A percentile compares a stretch with the other conserved stretches of the same genome.
Evolutionary conservation across 92 coral and sea anemone species (phyloP).

Genomic region (Virgularia gustaviana): DNA sequence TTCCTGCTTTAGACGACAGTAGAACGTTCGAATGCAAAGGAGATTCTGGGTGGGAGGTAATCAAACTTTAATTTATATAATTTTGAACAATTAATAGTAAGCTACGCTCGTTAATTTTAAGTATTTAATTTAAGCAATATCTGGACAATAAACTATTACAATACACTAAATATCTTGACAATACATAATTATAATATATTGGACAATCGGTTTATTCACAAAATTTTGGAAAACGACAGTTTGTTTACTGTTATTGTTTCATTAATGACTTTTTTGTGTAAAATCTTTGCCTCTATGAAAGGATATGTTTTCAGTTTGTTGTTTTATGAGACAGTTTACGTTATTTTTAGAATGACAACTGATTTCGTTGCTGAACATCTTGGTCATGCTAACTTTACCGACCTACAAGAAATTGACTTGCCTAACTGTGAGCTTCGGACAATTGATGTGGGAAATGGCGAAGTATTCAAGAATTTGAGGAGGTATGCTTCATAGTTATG

Average conservation of each 20-base stretch:
- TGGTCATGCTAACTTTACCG: constrained; percentile 88
- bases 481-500: constrained; percentile 64
- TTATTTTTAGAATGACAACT: constrained; percentile 70
- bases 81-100: not conserved
- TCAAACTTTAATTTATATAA: not conserved
- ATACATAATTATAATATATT: too few species aligned
- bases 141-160: too few species aligned
- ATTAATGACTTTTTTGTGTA: not conserved
- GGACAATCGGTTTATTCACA: too few species aligned
- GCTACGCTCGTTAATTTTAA: not conserved
- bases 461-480: constrained; percentile 68
- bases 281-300: not conserved
- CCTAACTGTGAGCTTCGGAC: constrained; percentile 79
- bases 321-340: too few species aligned
- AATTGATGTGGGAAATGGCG: constrained; percentile 83
- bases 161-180: too few species aligned
- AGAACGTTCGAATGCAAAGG: constrained; percentile 85
- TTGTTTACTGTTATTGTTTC: too few species aligned
- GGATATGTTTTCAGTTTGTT: too few species aligned
- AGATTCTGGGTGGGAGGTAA: constrained; percentile 92
- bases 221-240: too few species aligned
- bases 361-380: constrained; percentile 94
- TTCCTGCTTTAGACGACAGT: constrained; percentile 56
- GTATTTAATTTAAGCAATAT: too few species aligned
- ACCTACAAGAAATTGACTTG: constrained; percentile 85